A percentile compares a stretch with the other conserved stretches of the same genome.
phyloP scores from a whole-genome alignment of 2,113 vertebrate species.

The Semnornis frantzii region DNA sequence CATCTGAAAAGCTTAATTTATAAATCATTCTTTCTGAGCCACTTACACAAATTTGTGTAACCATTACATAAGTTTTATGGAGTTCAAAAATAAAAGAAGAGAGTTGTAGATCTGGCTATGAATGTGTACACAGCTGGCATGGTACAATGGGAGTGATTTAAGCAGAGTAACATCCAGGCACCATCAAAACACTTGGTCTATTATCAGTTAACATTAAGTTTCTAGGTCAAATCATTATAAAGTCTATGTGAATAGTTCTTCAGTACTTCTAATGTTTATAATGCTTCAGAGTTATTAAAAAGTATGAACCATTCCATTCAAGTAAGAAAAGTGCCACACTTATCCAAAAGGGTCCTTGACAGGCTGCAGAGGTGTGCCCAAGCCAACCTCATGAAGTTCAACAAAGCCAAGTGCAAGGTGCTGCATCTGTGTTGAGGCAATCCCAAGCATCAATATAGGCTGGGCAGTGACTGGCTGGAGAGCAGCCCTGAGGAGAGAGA shows the following conservation, averaged over 20 bases:
- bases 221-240: background rate
- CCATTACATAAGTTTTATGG: background rate
- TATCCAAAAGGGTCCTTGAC: background rate
- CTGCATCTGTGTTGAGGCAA: too few species aligned
- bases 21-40: background rate
- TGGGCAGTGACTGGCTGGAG: too few species aligned
- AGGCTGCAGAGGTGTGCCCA: too few species aligned
- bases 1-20: background rate
- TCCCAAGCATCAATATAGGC: too few species aligned
- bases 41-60: background rate
- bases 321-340: background rate
- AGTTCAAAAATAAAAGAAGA: background rate
- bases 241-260: background rate
- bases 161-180: background rate
- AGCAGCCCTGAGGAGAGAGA: too few species aligned
- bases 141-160: background rate
- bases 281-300: background rate
- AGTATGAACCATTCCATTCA: background rate
- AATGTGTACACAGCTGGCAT: background rate
- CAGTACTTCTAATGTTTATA: background rate
- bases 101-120: background rate
- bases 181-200: background rate
- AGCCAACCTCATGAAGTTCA: too few species aligned
- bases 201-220: background rate
- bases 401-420: too few species aligned